Base-by-base conservation (phyloP, 2,797 vertebrate genomes). In the Acrossocheilus wenchowensis region DNA sequence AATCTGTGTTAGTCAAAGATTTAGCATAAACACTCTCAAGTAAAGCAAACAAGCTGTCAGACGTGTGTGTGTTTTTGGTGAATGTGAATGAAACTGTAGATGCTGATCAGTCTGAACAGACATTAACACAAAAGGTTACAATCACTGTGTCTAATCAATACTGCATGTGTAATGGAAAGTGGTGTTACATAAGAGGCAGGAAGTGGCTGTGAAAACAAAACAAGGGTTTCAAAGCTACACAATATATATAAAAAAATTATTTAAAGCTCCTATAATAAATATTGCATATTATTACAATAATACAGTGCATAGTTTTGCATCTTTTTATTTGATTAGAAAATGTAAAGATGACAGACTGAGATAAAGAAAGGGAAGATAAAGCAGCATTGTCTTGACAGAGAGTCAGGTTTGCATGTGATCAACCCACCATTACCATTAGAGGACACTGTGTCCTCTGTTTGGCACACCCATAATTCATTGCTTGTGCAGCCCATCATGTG, bases 381-480 rank as follows among this genome's bases (percentile, higher is more conserved):
- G 39, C 62, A 81, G 62, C 74, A 34, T n/a, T 74, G 3, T 73
- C 52, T 52, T 85, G 78, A 83, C 74, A 87, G 9, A 68, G 45
- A 41, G 68, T 41, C 45, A 43, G 72, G 36, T 36, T 36, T 43
- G 30, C 48, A 19, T 74, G 78, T 85, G 69, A 88, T 72, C 90
- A 90, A 60, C 81, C 88, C 87, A 89, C 88, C 82, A 41, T 30
- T 66, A 52, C 48, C 39, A 69, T 50, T 69, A 81, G 91, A 94
- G 92, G 93, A 91, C 92, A 57, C 83, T 23, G 17, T 89, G 93
- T 92, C 93, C 93, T 95, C 91, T 90, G 41, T 45, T 19, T 85
- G 89, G 60, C 71, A 41, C 54, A 83, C 82, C 81, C 77, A 84
- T 83, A 81, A 87, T 87, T 85, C 83, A 88, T 19, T 84, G 36